These are phyloP conservation scores for Cichladusa arquata DNA, from an alignment of 2,113 vertebrate genomes.

Conservation along the genomic window DNA sequence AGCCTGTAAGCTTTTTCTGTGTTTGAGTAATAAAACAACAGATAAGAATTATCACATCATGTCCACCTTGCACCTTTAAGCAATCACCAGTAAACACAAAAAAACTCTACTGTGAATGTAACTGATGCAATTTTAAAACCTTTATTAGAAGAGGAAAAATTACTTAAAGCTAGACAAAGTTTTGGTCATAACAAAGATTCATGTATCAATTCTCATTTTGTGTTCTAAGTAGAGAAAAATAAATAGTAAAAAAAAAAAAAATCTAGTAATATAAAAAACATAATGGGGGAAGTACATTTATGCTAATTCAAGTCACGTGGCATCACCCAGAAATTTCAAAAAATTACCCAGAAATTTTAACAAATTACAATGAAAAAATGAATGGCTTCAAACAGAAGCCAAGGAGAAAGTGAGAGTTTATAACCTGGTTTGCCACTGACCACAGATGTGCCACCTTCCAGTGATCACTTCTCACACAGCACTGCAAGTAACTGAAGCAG, in stretches of 20 bases:
- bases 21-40: not conserved
- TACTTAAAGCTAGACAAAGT: not conserved
- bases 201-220: not conserved
- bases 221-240: not conserved
- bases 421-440: not conserved
- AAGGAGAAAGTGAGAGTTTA: not conserved
- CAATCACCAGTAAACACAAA: not conserved
- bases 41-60: not conserved
- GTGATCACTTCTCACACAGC: not conserved
- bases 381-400: not conserved
- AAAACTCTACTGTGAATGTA: not conserved
- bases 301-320: not conserved
- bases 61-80: not conserved
- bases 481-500: not conserved
- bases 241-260: not conserved
- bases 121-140: not conserved
- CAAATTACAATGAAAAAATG: not conserved
- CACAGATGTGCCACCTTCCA: not conserved
- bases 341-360: not conserved
- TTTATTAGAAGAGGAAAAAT: not conserved
- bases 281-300: not conserved
- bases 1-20: not conserved
- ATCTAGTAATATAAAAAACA: not conserved
- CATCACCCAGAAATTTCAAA: not conserved
- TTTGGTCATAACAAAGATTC: not conserved